Evolutionary conservation across 2,113 vertebrate genomes (phyloP), one percentile per base, ranked within the genome.

Genomic region (Eulacestoma nigropectus): DNA sequence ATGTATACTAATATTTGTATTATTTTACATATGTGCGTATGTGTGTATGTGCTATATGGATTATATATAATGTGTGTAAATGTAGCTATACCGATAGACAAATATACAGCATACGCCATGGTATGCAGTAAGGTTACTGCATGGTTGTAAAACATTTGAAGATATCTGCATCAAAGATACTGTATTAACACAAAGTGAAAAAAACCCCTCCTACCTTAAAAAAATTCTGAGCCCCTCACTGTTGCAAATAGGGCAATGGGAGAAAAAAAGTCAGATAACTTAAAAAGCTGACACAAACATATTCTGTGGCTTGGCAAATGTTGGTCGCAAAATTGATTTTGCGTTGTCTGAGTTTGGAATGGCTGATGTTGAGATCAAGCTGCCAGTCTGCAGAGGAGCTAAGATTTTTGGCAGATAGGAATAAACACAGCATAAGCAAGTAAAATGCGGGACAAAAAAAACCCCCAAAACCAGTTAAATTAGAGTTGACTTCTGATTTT

Each of bases 261-360:
- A 17, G 3, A 4, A 39, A 37, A 68, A 77, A 86, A 70, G 52
- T 49, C 67, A 89, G 53, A 49, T 63, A 78, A 70, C 33, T 90
- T 57, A 52, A 83, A 90, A 96, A 88, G 82, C 76, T 94, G 90
- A 86, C 35, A 67, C 60, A 89, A 72, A 75, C 47, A 62, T 33
- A 77, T 29, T 64, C 37, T 75, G 20, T 81, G 47, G 32, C 44
- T 93, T 90, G 88, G 52, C 64, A 92, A 94, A 84, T 18, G 23
- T 46, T 72, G 57, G 68, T 92, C 81, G 18, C 14, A 81, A 92
- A 96, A 95, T 33, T 93, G 88, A 81, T 96, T 96, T 96, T 93
- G 49, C 32, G 33, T 81, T 87, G 69, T 84, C 73, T 92, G 80
- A 68, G 41, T 90, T 91, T 75, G 68, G 64, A 96, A 84, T 59